These are phyloP conservation scores for Syngnathus typhle DNA, from an alignment of 2,113 vertebrate species.

Conservation along the genomic window DNA sequence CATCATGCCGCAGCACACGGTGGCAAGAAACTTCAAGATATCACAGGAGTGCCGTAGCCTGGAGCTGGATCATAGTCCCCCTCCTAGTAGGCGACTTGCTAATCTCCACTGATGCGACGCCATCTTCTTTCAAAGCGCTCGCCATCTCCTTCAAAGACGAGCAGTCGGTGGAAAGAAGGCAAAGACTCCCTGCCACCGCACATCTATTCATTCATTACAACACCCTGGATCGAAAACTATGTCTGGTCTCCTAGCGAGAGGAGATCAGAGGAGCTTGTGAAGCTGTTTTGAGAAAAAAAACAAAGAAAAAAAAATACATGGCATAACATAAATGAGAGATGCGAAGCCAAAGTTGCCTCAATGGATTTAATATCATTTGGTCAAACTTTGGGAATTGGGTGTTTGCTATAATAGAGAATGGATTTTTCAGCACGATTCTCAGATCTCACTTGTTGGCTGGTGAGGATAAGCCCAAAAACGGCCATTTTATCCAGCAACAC, in stretches of 20 bases:
- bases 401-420: not conserved
- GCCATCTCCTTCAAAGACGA: constrained; percentile 41
- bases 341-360: constrained; percentile 8
- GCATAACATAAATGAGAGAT: constrained; percentile 8
- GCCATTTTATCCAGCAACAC: not conserved
- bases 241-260: constrained; percentile 2
- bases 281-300: not conserved
- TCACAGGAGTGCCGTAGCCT: constrained; percentile 32
- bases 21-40: constrained; percentile 37
- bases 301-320: constrained; percentile 6
- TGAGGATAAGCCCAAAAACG: not conserved
- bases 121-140: constrained; percentile 35
- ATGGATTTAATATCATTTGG: constrained; percentile 41
- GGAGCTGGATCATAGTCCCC: constrained; percentile 49
- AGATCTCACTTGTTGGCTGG: not conserved
- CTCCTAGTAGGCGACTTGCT: constrained; percentile 51
- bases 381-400: not conserved
- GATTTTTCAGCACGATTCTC: not conserved
- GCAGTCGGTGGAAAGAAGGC: constrained; percentile 34
- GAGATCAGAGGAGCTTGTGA: constrained; percentile 13
- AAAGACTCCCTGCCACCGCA: constrained; percentile 15
- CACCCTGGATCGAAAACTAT: constrained; percentile 14
- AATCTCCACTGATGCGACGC: constrained; percentile 59
- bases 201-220: constrained; percentile 23
- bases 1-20: constrained; percentile 29